phyloP scores from a whole-genome alignment of 2,113 vertebrate species.

The Aegithalos caudatus region DNA sequence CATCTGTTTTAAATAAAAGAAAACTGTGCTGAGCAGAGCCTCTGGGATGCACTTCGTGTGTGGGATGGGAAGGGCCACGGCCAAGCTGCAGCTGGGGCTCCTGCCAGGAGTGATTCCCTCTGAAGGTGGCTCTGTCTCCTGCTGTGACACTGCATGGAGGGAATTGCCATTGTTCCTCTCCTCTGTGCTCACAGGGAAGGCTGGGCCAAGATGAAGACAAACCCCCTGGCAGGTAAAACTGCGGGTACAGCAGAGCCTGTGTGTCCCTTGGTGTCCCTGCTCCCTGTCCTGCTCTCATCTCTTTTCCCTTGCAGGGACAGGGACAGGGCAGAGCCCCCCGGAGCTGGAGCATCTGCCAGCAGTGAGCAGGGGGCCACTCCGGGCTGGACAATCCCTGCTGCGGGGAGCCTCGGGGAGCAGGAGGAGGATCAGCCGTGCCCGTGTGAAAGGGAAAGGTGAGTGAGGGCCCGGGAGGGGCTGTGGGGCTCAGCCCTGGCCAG shows the following conservation, averaged over 20 bases:
- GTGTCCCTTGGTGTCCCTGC: background rate
- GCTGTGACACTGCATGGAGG: background rate
- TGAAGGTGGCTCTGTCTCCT: background rate
- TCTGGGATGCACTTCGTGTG: background rate
- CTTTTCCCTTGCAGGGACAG: background rate
- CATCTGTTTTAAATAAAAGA: background rate
- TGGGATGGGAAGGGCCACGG: background rate
- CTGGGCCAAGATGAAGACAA: background rate
- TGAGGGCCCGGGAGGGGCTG: background rate
- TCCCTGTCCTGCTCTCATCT: background rate
- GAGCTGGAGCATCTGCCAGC: background rate
- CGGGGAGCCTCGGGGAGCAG: background rate
- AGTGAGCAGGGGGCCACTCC: rapidly evolving
- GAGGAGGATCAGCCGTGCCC: slow-evolving; percentile 25
- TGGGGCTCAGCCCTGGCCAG: background rate
- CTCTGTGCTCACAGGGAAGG: background rate
- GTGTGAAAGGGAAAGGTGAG: slow-evolving; percentile 45
- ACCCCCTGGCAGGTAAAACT: background rate
- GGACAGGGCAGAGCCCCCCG: background rate
- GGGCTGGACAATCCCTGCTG: background rate
- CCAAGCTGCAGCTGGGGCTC: background rate
- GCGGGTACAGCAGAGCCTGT: background rate
- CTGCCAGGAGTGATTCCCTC: background rate
- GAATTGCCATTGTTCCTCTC: background rate
- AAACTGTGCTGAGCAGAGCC: background rate